Conservation (phyloP, 2,888 invertebrate species). For the Encarsia formosa region DNA sequence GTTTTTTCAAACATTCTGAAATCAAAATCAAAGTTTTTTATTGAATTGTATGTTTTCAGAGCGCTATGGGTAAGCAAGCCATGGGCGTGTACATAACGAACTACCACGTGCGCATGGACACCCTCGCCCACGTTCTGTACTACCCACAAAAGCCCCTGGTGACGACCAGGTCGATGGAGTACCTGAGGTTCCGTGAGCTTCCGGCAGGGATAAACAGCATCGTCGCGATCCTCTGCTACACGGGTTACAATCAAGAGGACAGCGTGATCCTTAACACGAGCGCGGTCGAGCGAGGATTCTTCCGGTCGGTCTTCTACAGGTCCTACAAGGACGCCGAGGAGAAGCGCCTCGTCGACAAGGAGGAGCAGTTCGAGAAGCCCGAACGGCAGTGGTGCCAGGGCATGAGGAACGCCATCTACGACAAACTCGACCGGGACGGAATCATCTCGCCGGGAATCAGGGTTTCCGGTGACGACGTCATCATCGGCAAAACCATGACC, state of each 20-base stretch:
- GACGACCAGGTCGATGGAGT: slow-evolving; percentile 98
- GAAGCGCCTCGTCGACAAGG: slow-evolving; percentile 87
- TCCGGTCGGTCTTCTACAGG: slow-evolving; percentile 92
- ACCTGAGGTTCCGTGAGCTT: slow-evolving; percentile 86
- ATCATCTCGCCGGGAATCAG: slow-evolving; percentile 98
- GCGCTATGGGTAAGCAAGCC: slow-evolving; percentile 99
- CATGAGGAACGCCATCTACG: slow-evolving; percentile 97
- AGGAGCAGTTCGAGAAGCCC: slow-evolving; percentile 97
- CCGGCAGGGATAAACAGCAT: slow-evolving; percentile 97
- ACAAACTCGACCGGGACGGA: slow-evolving; percentile 98
- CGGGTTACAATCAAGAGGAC: slow-evolving; percentile 99
- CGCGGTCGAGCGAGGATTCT: slow-evolving; percentile 97
- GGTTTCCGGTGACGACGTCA: slow-evolving; percentile 99
- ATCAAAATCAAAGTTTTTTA: not conserved
- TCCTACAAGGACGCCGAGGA: slow-evolving; percentile 95
- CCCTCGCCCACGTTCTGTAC: slow-evolving; percentile 95
- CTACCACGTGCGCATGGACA: slow-evolving; percentile 99
- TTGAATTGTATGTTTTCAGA: slow-evolving; percentile 51
- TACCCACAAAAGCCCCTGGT: slow-evolving; percentile 99
- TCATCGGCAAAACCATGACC: slow-evolving; percentile 97
- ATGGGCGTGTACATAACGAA: slow-evolving; percentile 99
- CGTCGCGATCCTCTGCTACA: slow-evolving; percentile 98
- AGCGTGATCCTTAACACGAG: slow-evolving; percentile 98
- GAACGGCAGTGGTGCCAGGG: slow-evolving; percentile 90
- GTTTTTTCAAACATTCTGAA: too few species aligned